phyloP scores from a whole-genome alignment of 2,888 invertebrate genomes.

The Atethmia centrago region DNA sequence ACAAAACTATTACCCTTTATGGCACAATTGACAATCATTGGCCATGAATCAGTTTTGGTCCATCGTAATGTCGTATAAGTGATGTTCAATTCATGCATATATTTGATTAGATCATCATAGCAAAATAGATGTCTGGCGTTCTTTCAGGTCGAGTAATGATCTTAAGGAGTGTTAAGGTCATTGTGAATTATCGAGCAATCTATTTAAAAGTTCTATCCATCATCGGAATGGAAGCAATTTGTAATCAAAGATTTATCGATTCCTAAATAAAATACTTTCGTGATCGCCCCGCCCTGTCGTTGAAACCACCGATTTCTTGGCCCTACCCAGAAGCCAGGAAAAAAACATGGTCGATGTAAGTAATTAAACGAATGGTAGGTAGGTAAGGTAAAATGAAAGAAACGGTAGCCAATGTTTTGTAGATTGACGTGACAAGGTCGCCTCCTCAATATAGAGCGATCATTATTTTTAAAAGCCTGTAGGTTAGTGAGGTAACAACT shows the following conservation, averaged over 20 bases:
- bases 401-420: slow-evolving; percentile 50
- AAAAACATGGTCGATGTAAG: slow-evolving; percentile 53
- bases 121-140: slow-evolving; percentile 39
- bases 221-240: slow-evolving; percentile 54
- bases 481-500: slow-evolving; percentile 27
- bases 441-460: slow-evolving; percentile 40
- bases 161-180: slow-evolving; percentile 56
- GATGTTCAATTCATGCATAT: slow-evolving; percentile 35
- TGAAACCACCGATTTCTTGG: slow-evolving; percentile 51
- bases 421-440: slow-evolving; percentile 53
- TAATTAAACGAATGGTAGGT: slow-evolving; percentile 50
- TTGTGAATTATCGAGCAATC: slow-evolving; percentile 42
- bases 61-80: slow-evolving; percentile 25
- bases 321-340: slow-evolving; percentile 58
- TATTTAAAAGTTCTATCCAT: slow-evolving; percentile 52
- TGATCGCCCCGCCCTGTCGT: slow-evolving; percentile 52
- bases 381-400: slow-evolving; percentile 32
- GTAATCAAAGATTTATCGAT: slow-evolving; percentile 62
- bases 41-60: slow-evolving; percentile 44
- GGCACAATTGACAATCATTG: slow-evolving; percentile 63
- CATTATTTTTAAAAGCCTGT: slow-evolving; percentile 58
- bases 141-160: slow-evolving; percentile 29
- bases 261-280: slow-evolving; percentile 50
- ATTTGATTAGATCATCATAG: slow-evolving; percentile 48
- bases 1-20: slow-evolving; percentile 62